phyloP scores from a whole-genome alignment of 2,797 vertebrate species.

The Triplophysa yarkandensis region DNA sequence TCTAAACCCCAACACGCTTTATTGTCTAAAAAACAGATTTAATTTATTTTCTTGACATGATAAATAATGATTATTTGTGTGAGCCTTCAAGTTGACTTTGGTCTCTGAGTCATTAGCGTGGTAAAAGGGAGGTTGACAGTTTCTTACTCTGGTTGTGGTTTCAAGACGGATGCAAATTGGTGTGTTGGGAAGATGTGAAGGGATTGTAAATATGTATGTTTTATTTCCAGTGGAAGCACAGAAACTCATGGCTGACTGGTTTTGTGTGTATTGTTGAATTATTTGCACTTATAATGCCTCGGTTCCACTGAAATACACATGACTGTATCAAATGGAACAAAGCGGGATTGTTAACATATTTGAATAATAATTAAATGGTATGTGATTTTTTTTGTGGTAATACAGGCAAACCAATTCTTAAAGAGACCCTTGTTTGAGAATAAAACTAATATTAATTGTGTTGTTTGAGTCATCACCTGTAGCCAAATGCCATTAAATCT shows the following conservation, averaged over 20 bases:
- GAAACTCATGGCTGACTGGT: conserved; percentile 12
- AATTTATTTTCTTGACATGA: conserved; percentile 50
- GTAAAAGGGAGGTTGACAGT: conserved; percentile 42
- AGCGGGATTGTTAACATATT: background rate
- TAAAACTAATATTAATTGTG: too few relatives aligned
- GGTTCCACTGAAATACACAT: background rate
- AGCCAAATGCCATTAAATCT: too few relatives aligned
- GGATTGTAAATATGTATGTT: conserved; percentile 48
- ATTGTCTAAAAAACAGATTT: conserved; percentile 40
- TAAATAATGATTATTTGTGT: conserved; percentile 52
- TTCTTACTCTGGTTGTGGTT: conserved; percentile 40
- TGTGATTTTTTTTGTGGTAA: background rate
- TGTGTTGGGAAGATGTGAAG: conserved; percentile 43
- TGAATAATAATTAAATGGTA: background rate
- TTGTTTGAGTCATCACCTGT: too few relatives aligned
- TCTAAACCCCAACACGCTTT: conserved; percentile 27
- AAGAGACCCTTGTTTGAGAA: too few relatives aligned
- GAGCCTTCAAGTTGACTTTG: conserved; percentile 46
- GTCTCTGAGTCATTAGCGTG: conserved; percentile 25
- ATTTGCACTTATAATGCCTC: conserved; percentile 33
- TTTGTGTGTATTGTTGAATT: conserved; percentile 48
- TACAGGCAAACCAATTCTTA: background rate
- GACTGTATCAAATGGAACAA: conserved; percentile 3
- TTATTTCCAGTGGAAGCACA: conserved; percentile 29
- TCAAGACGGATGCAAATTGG: conserved; percentile 43